phyloP scores from a whole-genome alignment of 2,888 invertebrate genomes.

The Ophion slaviceki region DNA sequence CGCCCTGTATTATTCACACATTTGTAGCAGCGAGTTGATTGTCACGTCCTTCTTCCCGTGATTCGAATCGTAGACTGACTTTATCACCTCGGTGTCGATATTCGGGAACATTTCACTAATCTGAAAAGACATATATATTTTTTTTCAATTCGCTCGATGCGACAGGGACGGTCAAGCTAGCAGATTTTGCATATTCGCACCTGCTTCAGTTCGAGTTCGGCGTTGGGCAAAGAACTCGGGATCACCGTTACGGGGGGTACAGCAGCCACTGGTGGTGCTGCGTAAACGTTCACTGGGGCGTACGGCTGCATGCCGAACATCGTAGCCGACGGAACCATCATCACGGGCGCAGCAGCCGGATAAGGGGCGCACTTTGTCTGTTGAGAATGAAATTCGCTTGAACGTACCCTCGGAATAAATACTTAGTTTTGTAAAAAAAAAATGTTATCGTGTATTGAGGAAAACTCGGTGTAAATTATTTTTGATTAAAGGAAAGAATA shows the following conservation, averaged over 20 bases:
- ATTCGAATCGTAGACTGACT: slow-evolving; percentile 95
- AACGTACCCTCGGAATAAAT: too few species aligned
- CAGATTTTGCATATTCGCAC: slow-evolving; percentile 78
- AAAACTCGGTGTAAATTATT: background rate
- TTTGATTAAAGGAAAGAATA: background rate
- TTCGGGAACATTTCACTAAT: slow-evolving; percentile 98
- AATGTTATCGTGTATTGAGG: background rate
- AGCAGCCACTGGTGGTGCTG: slow-evolving; percentile 81
- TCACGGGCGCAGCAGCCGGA: slow-evolving; percentile 86
- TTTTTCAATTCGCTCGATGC: too few species aligned
- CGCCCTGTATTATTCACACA: slow-evolving; percentile 87
- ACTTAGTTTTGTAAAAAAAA: too few species aligned
- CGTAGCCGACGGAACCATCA: slow-evolving; percentile 88
- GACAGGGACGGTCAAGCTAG: background rate
- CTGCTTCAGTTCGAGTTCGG: slow-evolving; percentile 88
- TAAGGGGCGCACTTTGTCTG: slow-evolving; percentile 82
- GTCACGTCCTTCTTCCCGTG: slow-evolving; percentile 95
- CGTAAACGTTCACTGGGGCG: slow-evolving; percentile 84
- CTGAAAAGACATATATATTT: slow-evolving; percentile 83
- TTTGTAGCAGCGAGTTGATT: slow-evolving; percentile 94
- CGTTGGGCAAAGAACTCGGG: slow-evolving; percentile 82
- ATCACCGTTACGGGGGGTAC: slow-evolving; percentile 77
- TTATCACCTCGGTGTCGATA: slow-evolving; percentile 96
- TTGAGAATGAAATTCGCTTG: slow-evolving; percentile 34
- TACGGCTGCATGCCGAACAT: slow-evolving; percentile 80